phyloP scores from a whole-genome alignment of 2,888 invertebrate species.

The Rhodophaea formosa region DNA sequence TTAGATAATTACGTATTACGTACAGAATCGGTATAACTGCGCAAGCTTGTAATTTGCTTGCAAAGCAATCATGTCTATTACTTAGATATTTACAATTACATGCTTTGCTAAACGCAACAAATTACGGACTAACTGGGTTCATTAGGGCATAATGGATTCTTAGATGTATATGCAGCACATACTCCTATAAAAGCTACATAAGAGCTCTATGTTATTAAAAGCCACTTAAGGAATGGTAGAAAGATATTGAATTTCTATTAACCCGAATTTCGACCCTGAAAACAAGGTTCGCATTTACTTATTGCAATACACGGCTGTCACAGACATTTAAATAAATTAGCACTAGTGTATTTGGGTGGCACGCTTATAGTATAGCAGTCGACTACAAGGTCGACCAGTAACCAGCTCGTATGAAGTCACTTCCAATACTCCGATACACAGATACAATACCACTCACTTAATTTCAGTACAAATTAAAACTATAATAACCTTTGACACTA shows the following conservation, averaged over 20 bases:
- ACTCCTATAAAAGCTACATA: not conserved
- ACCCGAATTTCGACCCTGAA: conserved; percentile 56
- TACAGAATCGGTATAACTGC: not conserved
- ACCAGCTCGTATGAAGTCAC: conserved; percentile 57
- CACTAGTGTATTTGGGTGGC: conserved; percentile 54
- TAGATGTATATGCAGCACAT: not conserved
- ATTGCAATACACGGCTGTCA: conserved; percentile 55
- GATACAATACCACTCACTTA: conserved; percentile 63
- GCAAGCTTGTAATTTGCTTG: conserved; percentile 7
- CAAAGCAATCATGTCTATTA: conserved; percentile 17
- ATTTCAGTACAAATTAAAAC: conserved; percentile 51
- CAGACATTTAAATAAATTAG: conserved; percentile 64
- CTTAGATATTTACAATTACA: conserved; percentile 32
- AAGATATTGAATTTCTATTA: conserved; percentile 10
- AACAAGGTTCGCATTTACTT: conserved; percentile 47
- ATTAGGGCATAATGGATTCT: conserved; percentile 9
- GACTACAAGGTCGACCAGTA: conserved; percentile 67
- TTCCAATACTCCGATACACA: conserved; percentile 50
- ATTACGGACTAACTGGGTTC: conserved; percentile 12
- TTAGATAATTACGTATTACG: conserved; percentile 3
- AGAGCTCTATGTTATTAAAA: not conserved
- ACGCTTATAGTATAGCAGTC: conserved; percentile 45
- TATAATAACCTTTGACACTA: conserved; percentile 63
- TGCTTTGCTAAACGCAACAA: conserved; percentile 20
- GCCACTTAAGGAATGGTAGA: not conserved